Evolutionary conservation across 2,113 vertebrate species (phyloP).

Genomic region (Acrocephalus arundinaceus): DNA sequence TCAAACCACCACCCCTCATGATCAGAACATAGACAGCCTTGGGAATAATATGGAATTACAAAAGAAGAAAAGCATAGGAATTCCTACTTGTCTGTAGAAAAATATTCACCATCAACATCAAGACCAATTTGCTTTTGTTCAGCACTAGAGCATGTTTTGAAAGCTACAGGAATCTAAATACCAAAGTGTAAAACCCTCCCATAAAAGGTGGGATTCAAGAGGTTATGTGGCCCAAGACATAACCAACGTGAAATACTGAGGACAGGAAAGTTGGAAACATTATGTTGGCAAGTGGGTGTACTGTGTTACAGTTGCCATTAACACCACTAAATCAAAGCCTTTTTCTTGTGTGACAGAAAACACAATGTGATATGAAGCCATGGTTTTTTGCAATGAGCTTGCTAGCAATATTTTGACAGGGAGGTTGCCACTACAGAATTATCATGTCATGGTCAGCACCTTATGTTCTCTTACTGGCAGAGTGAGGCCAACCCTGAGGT

Average conservation of each 20-base stretch:
- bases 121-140: not conserved
- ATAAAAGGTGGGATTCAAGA: not conserved
- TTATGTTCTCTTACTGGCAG: not conserved
- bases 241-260: not conserved
- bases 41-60: not conserved
- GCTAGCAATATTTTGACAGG: not conserved
- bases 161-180: not conserved
- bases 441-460: not conserved
- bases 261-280: not conserved
- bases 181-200: not conserved
- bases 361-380: not conserved
- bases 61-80: not conserved
- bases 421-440: not conserved
- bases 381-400: not conserved
- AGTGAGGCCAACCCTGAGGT: accelerated
- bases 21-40: not conserved
- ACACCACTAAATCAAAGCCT: not conserved
- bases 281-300: not conserved
- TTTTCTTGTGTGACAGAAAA: not conserved
- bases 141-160: not conserved
- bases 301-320: not conserved
- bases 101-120: not conserved
- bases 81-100: not conserved
- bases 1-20: not conserved
- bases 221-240: not conserved